Evolutionary conservation across 1,140 invertebrate genomes (phyloP).

Genomic region (Battus philenor): DNA sequence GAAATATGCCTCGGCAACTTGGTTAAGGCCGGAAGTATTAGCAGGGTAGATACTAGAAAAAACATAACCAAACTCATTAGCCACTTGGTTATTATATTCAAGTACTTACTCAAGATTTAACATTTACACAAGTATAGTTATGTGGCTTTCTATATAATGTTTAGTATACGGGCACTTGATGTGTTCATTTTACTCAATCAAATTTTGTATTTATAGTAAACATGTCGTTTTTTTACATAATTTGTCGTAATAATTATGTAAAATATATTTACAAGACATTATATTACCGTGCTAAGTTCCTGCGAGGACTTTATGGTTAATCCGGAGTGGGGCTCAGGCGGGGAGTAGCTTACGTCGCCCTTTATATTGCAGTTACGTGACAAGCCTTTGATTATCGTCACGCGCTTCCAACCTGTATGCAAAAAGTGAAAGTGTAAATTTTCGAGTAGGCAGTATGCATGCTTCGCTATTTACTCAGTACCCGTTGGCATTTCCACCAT

Average conservation of each 20-base stretch:
- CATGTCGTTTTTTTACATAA: too few relatives aligned
- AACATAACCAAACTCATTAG: conserved; percentile 8
- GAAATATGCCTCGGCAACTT: conserved; percentile 12
- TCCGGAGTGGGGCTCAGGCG: conserved; percentile 83
- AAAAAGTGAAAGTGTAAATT: conserved; percentile 9
- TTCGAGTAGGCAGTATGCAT: neutral
- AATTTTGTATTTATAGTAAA: too few relatives aligned
- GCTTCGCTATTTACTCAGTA: neutral
- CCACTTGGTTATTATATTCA: conserved; percentile 3
- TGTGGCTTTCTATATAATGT: too few relatives aligned
- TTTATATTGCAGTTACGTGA: conserved; percentile 87
- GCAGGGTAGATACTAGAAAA: conserved; percentile 13
- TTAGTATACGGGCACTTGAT: too few relatives aligned
- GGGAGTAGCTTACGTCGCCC: conserved; percentile 92
- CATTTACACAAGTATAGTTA: too few relatives aligned
- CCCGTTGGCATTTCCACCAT: too few relatives aligned
- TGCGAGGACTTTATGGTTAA: conserved; percentile 69
- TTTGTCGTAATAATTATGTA: too few relatives aligned
- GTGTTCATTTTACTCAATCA: too few relatives aligned
- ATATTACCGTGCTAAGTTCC: conserved; percentile 74
- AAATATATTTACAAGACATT: too few relatives aligned
- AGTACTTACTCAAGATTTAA: too few relatives aligned
- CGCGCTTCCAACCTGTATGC: conserved; percentile 87
- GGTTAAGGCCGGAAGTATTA: neutral
- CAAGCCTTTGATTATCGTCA: conserved; percentile 90